Evolutionary conservation across 2,113 vertebrate species (phyloP).

Genomic region (Chlorocebus sabaeus): DNA sequence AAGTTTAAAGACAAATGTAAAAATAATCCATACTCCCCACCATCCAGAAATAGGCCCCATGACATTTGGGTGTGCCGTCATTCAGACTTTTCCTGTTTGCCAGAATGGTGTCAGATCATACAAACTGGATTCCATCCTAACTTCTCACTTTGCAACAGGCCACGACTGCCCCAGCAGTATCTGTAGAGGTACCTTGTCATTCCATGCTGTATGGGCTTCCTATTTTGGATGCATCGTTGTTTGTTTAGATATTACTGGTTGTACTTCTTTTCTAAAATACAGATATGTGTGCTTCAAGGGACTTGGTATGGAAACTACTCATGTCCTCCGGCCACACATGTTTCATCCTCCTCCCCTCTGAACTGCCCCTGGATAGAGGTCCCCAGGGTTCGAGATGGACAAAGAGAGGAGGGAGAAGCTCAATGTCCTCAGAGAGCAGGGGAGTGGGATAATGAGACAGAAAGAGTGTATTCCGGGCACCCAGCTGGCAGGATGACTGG

Average conservation of each 20-base stretch:
- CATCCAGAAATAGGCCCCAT: not conserved
- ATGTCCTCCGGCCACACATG: accelerated
- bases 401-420: not conserved
- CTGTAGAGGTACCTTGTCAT: not conserved
- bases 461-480: not conserved
- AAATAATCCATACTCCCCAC: not conserved
- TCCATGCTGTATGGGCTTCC: not conserved
- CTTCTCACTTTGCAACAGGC: not conserved
- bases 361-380: not conserved
- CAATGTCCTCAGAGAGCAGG: not conserved
- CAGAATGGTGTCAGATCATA: not conserved
- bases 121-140: accelerated
- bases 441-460: not conserved
- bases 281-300: not conserved
- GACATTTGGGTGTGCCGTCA: not conserved
- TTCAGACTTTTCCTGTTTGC: not conserved
- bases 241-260: not conserved
- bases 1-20: conserved; percentile 27
- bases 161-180: accelerated
- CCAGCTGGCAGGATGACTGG: not conserved
- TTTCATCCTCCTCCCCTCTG: not conserved
- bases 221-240: not conserved
- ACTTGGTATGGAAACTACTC: not conserved
- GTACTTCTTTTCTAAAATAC: not conserved
- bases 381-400: not conserved